These are phyloP conservation scores for Hyperopisus bebe DNA, from an alignment of 2,113 vertebrate species.

Conservation along the genomic window DNA sequence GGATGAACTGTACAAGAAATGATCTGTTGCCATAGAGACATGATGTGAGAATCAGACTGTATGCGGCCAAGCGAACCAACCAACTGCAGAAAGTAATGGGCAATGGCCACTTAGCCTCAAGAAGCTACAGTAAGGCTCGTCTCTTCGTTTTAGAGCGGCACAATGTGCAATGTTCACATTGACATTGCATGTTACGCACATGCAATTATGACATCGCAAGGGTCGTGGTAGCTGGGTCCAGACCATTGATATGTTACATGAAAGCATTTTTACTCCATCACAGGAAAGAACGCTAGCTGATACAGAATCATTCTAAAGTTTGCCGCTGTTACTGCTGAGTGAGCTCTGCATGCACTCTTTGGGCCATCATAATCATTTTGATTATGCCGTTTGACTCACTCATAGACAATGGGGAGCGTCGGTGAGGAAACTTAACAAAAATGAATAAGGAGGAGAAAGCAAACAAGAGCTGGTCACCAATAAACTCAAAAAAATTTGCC, in stretches of 20 bases:
- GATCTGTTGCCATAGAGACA: conserved; percentile 74
- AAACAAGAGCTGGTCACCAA: neutral
- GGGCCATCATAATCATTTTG: neutral
- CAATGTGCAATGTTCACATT: neutral
- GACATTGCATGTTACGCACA: neutral
- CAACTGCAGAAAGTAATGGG: conserved; percentile 52
- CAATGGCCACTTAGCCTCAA: conserved; percentile 64
- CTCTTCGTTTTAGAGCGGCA: neutral
- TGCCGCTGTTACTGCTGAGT: neutral
- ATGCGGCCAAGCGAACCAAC: conserved; percentile 60
- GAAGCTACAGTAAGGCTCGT: conserved; percentile 44
- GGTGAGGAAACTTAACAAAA: neutral
- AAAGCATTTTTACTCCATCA: neutral
- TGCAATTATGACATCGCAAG: neutral
- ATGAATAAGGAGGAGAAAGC: neutral
- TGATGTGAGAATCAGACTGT: conserved; percentile 57
- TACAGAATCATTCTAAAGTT: neutral
- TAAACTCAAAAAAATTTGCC: neutral
- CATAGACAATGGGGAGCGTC: neutral
- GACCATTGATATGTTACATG: neutral
- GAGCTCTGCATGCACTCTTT: neutral
- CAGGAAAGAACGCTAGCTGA: neutral
- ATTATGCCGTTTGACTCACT: neutral
- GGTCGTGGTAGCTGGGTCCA: neutral
- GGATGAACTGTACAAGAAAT: conserved; percentile 64